Evolutionary conservation across 1,140 invertebrate genomes (phyloP), one percentile per base, ranked within the genome.

Genomic region (Heliothis virescens): DNA sequence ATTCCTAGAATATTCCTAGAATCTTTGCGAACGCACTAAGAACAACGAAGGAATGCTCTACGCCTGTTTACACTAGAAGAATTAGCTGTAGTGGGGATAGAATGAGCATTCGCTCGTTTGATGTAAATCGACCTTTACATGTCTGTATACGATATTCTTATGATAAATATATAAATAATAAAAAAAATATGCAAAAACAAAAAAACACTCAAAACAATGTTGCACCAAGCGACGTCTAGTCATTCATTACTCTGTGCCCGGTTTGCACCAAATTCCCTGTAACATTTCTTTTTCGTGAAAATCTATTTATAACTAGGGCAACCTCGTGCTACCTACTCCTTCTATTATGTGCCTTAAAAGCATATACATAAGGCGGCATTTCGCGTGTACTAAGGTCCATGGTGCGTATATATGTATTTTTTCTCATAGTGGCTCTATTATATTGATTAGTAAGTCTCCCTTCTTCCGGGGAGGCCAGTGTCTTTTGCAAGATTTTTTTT

Each of bases 251-350:
- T 89, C 92, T 94, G 85, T 85, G 81, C 83, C 67, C 80, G 87
- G 87, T 91, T 90, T 94, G 92, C 91, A 94, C 89, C 92, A 90
- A 92, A 93, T 91, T 92, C 92, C 90, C 92, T 91, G 92, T 92
- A 94, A 94, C 93, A 92, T 94, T 94, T 94, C 93, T 94, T 94
- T 94, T 94, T 93, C 92, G 93, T 93, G 91, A 93, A 94, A 94
- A 94, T 94, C 93, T 94, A 94, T 94, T 94, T 94, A 94, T 94
- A 94, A 94, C 90, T 93, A 94, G 92, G 91, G 90, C 92, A 90
- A 89, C 87, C 87, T 88, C 87, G 88, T 85, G 86, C 84, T 80
- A 67, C 34, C 63, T 11, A 21, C 77, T 65, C 16, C 55, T 55
- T 50, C 79, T 16, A 73, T 83, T 86, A 67, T 82, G 55, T 67